phyloP scores from a whole-genome alignment of 2,888 invertebrate genomes.

The Epinotia nisella region DNA sequence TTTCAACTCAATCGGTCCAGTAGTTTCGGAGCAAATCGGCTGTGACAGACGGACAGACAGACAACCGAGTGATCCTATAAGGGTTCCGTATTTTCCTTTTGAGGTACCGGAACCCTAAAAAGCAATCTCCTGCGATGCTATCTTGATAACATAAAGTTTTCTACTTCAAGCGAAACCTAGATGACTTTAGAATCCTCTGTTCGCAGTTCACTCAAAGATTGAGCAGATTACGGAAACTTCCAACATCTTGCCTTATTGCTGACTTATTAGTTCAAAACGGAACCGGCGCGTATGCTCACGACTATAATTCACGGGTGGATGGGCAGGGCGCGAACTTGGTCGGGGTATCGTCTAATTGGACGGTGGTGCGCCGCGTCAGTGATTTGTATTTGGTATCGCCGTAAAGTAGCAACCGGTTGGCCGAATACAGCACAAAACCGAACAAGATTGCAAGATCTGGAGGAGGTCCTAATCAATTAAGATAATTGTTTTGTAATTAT shows the following conservation, averaged over 20 bases:
- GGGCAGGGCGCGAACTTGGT: not conserved
- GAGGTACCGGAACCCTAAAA: no score
- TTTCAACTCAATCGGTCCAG: no score
- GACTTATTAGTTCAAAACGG: slow-evolving; percentile 16
- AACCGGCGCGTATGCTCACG: slow-evolving; percentile 1
- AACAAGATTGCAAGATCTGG: no score
- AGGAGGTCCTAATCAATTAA: no score
- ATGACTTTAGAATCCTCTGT: not conserved
- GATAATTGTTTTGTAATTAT: no score
- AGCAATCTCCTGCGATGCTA: no score
- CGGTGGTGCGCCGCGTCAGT: not conserved
- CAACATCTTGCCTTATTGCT: slow-evolving; percentile 8
- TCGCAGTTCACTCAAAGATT: slow-evolving; percentile 11
- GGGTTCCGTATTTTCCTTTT: no score
- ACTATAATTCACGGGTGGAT: not conserved
- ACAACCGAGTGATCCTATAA: no score
- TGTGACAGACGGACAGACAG: no score
- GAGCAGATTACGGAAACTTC: slow-evolving; percentile 19
- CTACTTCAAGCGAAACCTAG: not conserved
- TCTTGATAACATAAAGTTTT: not conserved
- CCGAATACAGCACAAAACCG: no score
- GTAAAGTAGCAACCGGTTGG: no score
- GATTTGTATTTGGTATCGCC: not conserved
- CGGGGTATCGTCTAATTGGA: not conserved
- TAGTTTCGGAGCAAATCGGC: no score